Percentiles rank a stretch among this genome's conserved stretches.
Evolutionary conservation across 2,888 invertebrate species (phyloP).

Genomic region (Frankliniella fusca): DNA sequence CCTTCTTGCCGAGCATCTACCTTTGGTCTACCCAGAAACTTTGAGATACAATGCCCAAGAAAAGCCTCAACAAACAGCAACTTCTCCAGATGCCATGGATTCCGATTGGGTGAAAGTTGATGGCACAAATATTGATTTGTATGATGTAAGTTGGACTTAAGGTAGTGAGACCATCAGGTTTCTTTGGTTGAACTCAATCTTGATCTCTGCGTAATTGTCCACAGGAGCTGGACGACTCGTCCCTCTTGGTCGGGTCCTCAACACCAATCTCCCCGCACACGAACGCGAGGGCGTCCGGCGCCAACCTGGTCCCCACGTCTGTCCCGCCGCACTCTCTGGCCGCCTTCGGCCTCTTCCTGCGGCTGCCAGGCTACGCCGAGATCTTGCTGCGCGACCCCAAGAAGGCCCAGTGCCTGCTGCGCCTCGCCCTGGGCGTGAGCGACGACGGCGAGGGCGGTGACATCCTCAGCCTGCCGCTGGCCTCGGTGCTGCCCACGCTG

Average conservation of each 20-base stretch:
- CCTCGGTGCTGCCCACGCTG: slow-evolving; percentile 62
- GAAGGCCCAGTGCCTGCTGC: slow-evolving; percentile 77
- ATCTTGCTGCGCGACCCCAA: slow-evolving; percentile 78
- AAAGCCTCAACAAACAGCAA: neutral
- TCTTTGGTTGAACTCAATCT: too few relatives aligned
- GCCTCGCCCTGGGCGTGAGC: slow-evolving; percentile 83
- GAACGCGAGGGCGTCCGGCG: neutral
- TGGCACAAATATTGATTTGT: slow-evolving; percentile 48
- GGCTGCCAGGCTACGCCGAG: slow-evolving; percentile 86
- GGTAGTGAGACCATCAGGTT: too few relatives aligned
- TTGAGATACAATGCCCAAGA: slow-evolving; percentile 32
- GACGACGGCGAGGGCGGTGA: slow-evolving; percentile 90
- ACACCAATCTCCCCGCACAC: slow-evolving; percentile 27
- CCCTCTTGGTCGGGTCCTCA: slow-evolving; percentile 32
- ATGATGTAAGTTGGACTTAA: slow-evolving; percentile 49
- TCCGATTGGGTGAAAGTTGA: slow-evolving; percentile 64
- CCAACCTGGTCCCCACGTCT: slow-evolving; percentile 40
- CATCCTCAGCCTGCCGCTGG: slow-evolving; percentile 65
- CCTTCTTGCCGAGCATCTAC: slow-evolving; percentile 80
- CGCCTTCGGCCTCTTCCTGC: slow-evolving; percentile 82
- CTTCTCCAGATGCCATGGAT: slow-evolving; percentile 32
- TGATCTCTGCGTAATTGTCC: neutral
- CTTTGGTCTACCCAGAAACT: slow-evolving; percentile 78
- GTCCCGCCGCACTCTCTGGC: slow-evolving; percentile 87
- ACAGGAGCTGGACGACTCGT: slow-evolving; percentile 50